phyloP scores from a whole-genome alignment of 2,113 vertebrate species.

The Dromaius novaehollandiae region DNA sequence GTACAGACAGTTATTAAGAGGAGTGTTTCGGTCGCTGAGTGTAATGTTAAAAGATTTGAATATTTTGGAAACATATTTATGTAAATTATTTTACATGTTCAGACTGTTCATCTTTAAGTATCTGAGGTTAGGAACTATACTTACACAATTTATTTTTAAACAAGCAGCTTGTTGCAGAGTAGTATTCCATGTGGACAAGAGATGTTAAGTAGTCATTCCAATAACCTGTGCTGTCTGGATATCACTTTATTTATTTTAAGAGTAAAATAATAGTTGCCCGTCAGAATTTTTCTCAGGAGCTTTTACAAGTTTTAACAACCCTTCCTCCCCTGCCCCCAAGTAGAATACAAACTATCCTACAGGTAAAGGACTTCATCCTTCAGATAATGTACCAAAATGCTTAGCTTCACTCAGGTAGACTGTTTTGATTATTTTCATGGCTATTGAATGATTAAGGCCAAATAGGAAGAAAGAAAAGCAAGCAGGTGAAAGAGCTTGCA shows the following conservation, averaged over 20 bases:
- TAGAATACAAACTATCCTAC: neutral
- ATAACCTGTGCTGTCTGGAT: neutral
- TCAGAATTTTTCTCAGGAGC: neutral
- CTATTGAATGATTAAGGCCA: neutral
- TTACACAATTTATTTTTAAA: neutral
- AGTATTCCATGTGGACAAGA: neutral
- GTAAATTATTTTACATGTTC: neutral
- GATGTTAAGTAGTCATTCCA: neutral
- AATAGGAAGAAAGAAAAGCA: neutral
- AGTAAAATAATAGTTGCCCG: neutral
- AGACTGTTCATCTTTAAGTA: neutral
- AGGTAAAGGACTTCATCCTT: neutral
- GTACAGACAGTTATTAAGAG: neutral
- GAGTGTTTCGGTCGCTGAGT: neutral
- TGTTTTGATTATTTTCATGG: neutral
- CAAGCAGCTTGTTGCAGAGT: neutral
- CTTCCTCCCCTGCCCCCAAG: neutral
- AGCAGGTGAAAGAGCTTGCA: neutral
- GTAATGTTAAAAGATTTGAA: neutral
- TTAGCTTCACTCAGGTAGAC: neutral
- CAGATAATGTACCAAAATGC: neutral
- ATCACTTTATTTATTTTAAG: neutral
- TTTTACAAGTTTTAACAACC: neutral
- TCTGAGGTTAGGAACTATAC: neutral
- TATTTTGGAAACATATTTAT: neutral